phyloP scores from a whole-genome alignment of 35 echinoderm and acorn worm species.

The Diadema setosum region DNA sequence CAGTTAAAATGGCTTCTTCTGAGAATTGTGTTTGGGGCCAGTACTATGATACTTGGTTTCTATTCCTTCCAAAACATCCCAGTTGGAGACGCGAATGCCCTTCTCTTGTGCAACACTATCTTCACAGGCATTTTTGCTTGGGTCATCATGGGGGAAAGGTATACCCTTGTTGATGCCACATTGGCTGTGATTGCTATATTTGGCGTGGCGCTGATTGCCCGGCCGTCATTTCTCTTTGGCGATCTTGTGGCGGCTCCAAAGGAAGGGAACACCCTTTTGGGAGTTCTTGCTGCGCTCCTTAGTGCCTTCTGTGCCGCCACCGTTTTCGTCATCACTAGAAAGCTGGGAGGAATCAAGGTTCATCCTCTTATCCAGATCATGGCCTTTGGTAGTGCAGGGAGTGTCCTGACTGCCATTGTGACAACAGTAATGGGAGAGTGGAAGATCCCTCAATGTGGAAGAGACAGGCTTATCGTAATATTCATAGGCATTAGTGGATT shows the following conservation, averaged over 20 bases:
- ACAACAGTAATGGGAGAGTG: neutral
- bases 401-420: neutral
- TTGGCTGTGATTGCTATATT: neutral
- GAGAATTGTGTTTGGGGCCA: neutral
- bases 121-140: conserved; percentile 47
- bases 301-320: neutral
- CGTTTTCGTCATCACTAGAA: neutral
- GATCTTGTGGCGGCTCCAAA: neutral
- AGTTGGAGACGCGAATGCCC: neutral
- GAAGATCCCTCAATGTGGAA: neutral
- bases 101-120: conserved; percentile 11
- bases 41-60: conserved; percentile 11
- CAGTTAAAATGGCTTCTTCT: neutral
- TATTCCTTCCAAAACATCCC: conserved; percentile 41
- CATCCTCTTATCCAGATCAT: neutral
- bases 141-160: conserved; percentile 16
- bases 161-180: neutral
- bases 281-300: neutral
- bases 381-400: neutral
- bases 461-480: neutral
- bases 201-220: conserved; percentile 29
- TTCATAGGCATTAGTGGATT: neutral
- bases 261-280: neutral
- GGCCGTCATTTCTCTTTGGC: conserved; percentile 38
- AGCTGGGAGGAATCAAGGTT: neutral